A percentile compares a stretch with the other conserved stretches of the same genome.
Evolutionary conservation across 2,888 invertebrate species (phyloP).

Genomic region (Invenusta paracnida): DNA sequence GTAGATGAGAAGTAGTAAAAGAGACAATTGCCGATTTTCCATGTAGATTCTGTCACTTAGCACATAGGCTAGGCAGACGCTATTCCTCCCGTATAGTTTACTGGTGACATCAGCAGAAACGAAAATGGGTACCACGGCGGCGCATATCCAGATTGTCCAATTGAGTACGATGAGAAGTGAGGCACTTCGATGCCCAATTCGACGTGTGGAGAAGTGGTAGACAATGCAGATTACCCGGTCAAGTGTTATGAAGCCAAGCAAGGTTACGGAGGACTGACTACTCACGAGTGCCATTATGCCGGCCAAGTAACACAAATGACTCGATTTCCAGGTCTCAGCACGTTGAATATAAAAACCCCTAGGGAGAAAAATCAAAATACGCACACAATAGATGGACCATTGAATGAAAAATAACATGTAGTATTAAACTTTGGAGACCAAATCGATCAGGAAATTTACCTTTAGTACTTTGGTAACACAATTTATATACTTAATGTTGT

Average conservation of each 20-base stretch:
- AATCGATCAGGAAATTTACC: no score
- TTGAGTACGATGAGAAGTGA: not conserved
- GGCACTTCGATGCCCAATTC: not conserved
- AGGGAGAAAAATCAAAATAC: constrained; percentile 46
- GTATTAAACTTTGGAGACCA: no score
- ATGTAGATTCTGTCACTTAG: not conserved
- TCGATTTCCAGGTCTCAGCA: constrained; percentile 66
- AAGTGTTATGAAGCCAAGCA: constrained; percentile 60
- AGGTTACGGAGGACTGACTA: constrained; percentile 61
- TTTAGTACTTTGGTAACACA: no score
- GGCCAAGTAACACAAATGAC: constrained; percentile 64
- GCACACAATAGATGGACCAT: no score
- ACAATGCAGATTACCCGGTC: constrained; percentile 60
- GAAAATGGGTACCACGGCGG: not conserved
- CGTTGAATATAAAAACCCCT: constrained; percentile 65
- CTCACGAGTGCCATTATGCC: constrained; percentile 61
- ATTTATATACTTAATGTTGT: no score
- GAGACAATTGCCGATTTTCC: not conserved
- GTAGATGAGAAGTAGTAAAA: constrained; percentile 6
- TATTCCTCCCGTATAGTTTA: not conserved
- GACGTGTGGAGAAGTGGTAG: constrained; percentile 54
- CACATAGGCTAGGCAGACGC: not conserved
- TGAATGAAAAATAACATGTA: no score
- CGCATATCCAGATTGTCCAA: not conserved
- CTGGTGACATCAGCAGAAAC: not conserved